A percentile compares a stretch with the other conserved stretches of the same genome.
Evolutionary conservation across 1,140 invertebrate genomes (phyloP).

Genomic region (Nasonia vitripennis): DNA sequence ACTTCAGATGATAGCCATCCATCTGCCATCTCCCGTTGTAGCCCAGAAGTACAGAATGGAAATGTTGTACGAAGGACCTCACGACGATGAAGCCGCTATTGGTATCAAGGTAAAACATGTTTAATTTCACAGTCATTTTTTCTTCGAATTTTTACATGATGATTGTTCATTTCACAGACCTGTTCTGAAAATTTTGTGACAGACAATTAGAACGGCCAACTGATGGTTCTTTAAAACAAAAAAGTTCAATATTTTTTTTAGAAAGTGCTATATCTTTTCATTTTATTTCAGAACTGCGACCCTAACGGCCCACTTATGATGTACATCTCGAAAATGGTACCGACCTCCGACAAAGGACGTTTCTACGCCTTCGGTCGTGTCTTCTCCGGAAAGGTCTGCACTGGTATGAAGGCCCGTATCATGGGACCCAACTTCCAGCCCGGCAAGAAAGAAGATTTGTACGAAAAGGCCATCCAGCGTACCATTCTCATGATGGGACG

Average conservation of each 20-base stretch:
- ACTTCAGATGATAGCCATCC: slow-evolving; percentile 99
- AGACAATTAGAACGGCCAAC: slow-evolving; percentile 65
- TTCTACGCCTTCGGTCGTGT: slow-evolving; percentile 99
- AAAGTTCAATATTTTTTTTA: neutral
- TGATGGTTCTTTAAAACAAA: slow-evolving; percentile 56
- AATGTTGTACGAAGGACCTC: slow-evolving; percentile 98
- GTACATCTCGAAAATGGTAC: slow-evolving; percentile 99
- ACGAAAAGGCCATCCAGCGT: slow-evolving; percentile 99
- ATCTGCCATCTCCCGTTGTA: slow-evolving; percentile 98
- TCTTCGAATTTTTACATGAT: slow-evolving; percentile 60
- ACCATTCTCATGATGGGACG: slow-evolving; percentile 99
- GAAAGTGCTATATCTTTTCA: slow-evolving; percentile 31
- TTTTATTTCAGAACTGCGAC: slow-evolving; percentile 88
- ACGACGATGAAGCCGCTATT: slow-evolving; percentile 96
- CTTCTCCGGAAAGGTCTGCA: slow-evolving; percentile 97
- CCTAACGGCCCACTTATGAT: slow-evolving; percentile 98
- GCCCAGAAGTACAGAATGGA: slow-evolving; percentile 99
- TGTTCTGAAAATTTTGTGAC: slow-evolving; percentile 69
- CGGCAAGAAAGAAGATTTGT: slow-evolving; percentile 99
- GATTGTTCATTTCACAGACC: slow-evolving; percentile 72
- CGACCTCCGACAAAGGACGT: slow-evolving; percentile 98
- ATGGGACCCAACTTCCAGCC: slow-evolving; percentile 99
- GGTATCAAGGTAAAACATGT: slow-evolving; percentile 82
- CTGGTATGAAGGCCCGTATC: slow-evolving; percentile 97
- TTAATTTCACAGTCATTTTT: neutral